phyloP scores from a whole-genome alignment of 2,888 invertebrate genomes.

The Melieria picta region DNA sequence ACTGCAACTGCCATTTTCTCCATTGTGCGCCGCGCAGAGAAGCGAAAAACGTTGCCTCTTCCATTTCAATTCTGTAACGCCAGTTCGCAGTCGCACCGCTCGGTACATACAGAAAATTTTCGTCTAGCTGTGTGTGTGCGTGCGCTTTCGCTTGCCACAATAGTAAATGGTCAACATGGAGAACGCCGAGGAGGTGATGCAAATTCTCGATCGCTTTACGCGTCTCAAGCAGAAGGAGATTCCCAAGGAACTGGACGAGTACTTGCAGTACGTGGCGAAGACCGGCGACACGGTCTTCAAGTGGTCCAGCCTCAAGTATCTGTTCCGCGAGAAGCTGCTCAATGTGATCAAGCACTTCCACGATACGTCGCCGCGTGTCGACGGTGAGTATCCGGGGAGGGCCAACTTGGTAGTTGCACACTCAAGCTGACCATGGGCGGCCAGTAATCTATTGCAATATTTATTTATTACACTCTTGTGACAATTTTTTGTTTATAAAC shows the following conservation, averaged over 20 bases:
- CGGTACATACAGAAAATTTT: neutral
- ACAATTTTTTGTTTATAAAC: neutral
- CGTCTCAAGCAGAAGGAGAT: slow-evolving; percentile 83
- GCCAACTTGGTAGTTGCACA: too few relatives aligned
- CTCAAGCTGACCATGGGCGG: too few relatives aligned
- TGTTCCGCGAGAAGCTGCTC: slow-evolving; percentile 88
- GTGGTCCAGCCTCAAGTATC: slow-evolving; percentile 87
- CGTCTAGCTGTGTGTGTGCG: neutral
- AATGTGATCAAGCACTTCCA: slow-evolving; percentile 89
- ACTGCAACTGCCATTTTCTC: too few relatives aligned
- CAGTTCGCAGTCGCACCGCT: too few relatives aligned
- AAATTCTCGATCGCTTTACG: slow-evolving; percentile 84
- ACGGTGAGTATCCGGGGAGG: slow-evolving; percentile 55
- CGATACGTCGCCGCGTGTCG: slow-evolving; percentile 76
- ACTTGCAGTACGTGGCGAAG: slow-evolving; percentile 86
- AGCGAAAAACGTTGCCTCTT: too few relatives aligned
- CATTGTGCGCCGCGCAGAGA: too few relatives aligned
- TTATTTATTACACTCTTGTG: neutral
- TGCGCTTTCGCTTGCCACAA: neutral
- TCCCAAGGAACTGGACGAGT: slow-evolving; percentile 88
- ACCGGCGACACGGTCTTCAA: slow-evolving; percentile 95
- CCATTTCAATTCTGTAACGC: too few relatives aligned
- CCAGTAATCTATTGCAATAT: neutral
- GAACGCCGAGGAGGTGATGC: slow-evolving; percentile 85
- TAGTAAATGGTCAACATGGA: slow-evolving; percentile 70